Base-by-base conservation (phyloP, 2,888 invertebrate species). In the Drosophila hawaiiensis region DNA sequence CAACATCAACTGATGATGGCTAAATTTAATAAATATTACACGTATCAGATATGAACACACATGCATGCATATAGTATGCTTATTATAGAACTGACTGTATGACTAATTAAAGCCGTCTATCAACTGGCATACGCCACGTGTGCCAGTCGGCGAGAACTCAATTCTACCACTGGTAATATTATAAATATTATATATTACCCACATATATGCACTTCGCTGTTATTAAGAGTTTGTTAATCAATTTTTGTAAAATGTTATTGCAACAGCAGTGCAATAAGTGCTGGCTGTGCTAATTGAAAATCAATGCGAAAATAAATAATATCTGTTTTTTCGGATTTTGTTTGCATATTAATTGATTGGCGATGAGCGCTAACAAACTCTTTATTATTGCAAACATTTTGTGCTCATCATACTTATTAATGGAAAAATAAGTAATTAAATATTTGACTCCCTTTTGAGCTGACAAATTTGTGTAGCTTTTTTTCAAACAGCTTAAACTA, bases 11-110 rank as follows among this genome's bases (percentile, higher is more conserved):
- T 77, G 79, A 76, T 84, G 76, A 76, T 84, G 84, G 78, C 64
- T 73, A 77, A 84, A 84, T 80, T 80, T 82, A 82, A 80, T 84
- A 85, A 75, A 82, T 75, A 63, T 74, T 78, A 66, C 79, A 84
- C 83, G 80, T 77, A 66, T 66, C 68, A 50, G 64, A 52, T 56
- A 55, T 64, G 54, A 62, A 39, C 54, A 29, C 52, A 56, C 39
- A 39, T 9, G 49, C 28, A 62, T 29, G 41, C 28, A 47, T 33
- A 55, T 47, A 19, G 47, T 41, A 39, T 43, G 43, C 25, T 19
- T 56, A 14, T 47, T 55, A 72, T 33, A 43, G 50, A 31, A 43
- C 61, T 52, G 53, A 47, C 50, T 59, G 25, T 41, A 58, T 12
- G 10, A 22, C 50, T 33, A 64, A 75, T 78, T 75, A 82, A 81